Percentiles rank a stretch among this genome's conserved stretches.
These are phyloP conservation scores for Cheilosia impressa DNA, from an alignment of 2,888 invertebrate genomes.

Conservation along the genomic window DNA sequence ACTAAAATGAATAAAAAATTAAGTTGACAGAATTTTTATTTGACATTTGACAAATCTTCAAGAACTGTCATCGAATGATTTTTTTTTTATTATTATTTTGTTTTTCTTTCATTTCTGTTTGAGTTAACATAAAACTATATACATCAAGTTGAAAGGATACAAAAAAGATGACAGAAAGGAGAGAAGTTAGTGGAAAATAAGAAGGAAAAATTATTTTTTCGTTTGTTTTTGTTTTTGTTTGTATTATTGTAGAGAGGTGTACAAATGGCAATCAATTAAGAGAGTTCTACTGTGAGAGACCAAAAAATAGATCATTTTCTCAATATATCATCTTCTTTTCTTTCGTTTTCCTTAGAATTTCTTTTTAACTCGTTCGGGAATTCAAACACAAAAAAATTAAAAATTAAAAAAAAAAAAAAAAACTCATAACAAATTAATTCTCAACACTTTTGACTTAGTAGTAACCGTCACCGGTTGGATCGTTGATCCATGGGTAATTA, in stretches of 20 bases:
- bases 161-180: constrained; percentile 42
- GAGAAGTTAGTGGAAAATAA: constrained; percentile 13
- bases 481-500: constrained; percentile 97
- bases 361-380: constrained; percentile 42
- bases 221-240: constrained; percentile 5
- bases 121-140: constrained; percentile 59
- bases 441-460: constrained; percentile 87
- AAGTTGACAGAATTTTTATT: constrained; percentile 17
- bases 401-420: constrained; percentile 59
- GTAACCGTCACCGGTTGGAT: constrained; percentile 90
- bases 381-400: constrained; percentile 63
- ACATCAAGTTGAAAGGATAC: constrained; percentile 40
- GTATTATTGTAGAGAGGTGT: constrained; percentile 18
- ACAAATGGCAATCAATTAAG: constrained; percentile 65
- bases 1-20: constrained; percentile 5
- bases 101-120: constrained; percentile 39
- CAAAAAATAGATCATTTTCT: constrained; percentile 63
- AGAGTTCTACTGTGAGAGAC: constrained; percentile 53
- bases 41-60: constrained; percentile 11
- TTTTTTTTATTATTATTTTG: constrained; percentile 19
- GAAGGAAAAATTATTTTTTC: constrained; percentile 25
- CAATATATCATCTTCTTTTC: constrained; percentile 55
- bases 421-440: constrained; percentile 74
- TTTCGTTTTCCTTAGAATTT: constrained; percentile 54
- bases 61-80: constrained; percentile 31